Percentiles rank a stretch among this genome's conserved stretches.
Conservation (phyloP, 2,113 vertebrate species). For the Saguinus imperator region DNA sequence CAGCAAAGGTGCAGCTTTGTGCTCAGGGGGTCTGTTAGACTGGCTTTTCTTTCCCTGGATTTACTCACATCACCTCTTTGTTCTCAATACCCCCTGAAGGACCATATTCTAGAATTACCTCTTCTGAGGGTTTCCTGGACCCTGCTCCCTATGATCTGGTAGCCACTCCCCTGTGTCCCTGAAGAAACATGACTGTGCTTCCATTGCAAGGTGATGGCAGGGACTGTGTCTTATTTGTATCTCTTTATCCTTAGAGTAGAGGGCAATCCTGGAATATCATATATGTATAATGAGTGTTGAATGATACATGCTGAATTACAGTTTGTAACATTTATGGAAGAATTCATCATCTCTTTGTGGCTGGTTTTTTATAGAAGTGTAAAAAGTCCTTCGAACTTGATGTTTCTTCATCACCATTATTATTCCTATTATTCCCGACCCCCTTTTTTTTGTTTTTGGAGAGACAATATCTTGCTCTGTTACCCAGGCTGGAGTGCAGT, state of each 20-base stretch:
- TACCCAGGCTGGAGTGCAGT: too few species aligned
- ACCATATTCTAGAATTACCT: neutral
- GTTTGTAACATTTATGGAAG: neutral
- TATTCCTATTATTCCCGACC: too few species aligned
- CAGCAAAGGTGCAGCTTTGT: neutral
- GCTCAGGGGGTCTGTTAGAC: neutral
- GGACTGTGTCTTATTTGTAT: neutral
- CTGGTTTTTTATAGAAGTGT: neutral
- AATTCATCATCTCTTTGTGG: neutral
- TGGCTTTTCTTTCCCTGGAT: neutral
- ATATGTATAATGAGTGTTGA: neutral
- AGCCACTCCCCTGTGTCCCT: neutral
- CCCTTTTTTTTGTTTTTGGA: too few species aligned
- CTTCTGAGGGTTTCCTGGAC: neutral
- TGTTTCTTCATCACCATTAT: neutral
- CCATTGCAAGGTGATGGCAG: neutral
- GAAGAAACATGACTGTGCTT: neutral
- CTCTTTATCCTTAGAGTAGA: neutral
- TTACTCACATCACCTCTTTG: neutral
- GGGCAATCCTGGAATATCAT: neutral
- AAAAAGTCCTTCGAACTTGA: neutral
- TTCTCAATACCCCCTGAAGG: neutral
- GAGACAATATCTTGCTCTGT: too few species aligned
- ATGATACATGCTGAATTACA: neutral
- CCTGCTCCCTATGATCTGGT: fast-evolving